Evolutionary conservation across 92 coral and sea anemone genomes (phyloP).

Genomic region (Actinostola sp.): DNA sequence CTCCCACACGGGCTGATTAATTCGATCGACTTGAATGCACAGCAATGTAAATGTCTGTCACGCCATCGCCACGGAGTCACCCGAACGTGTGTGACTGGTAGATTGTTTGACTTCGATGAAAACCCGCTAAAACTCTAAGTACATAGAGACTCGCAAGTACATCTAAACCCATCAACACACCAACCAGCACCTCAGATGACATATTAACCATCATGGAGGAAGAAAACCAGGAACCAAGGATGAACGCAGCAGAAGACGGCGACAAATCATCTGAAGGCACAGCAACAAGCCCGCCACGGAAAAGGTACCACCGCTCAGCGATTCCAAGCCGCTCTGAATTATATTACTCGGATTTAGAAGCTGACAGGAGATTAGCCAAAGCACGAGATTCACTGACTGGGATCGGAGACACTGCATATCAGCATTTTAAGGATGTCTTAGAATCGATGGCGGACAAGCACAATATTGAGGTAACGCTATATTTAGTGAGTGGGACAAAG

Average conservation of each 20-base stretch:
- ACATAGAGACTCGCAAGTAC: not conserved
- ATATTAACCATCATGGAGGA: conserved; percentile 5
- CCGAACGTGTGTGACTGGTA: not conserved
- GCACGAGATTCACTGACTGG: conserved; percentile 63
- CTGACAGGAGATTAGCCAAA: conserved; percentile 42
- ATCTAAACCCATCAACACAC: not conserved
- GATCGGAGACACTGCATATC: conserved; percentile 60
- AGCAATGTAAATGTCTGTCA: conserved; percentile 22
- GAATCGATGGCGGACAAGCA: conserved; percentile 58
- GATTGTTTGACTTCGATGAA: not conserved
- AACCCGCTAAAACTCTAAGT: not conserved
- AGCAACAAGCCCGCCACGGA: conserved; percentile 8
- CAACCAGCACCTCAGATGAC: not conserved
- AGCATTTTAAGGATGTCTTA: conserved; percentile 57
- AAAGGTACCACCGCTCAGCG: conserved; percentile 11
- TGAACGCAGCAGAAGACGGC: conserved; percentile 10
- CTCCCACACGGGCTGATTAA: conserved; percentile 13
- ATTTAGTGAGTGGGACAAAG: not conserved
- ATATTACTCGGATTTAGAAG: conserved; percentile 32
- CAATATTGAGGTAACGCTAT: conserved; percentile 42
- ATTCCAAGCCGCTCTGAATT: conserved; percentile 14
- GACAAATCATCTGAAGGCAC: not conserved
- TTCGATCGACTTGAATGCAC: conserved; percentile 1
- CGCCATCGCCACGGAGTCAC: conserved; percentile 10
- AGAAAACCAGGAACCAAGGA: conserved; percentile 10